phyloP scores from a whole-genome alignment of 2,797 vertebrate species.

The Clarias pachynema region DNA sequence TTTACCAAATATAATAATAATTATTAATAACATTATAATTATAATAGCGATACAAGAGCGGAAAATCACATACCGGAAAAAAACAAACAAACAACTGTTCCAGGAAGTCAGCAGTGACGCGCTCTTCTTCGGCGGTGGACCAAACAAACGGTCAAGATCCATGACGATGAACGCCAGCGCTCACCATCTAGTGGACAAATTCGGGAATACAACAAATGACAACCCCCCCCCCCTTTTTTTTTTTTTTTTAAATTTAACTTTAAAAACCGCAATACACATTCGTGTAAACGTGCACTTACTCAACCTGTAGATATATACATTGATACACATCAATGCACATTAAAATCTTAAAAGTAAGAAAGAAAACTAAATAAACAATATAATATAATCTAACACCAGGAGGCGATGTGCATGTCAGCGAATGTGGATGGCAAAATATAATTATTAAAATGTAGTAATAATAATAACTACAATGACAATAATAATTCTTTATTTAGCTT shows the following conservation, averaged over 20 bases:
- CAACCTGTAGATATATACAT: neutral
- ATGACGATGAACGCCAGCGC: neutral
- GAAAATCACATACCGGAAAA: neutral
- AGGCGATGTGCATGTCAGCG: neutral
- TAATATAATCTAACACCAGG: neutral
- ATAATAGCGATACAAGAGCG: neutral
- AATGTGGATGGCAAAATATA: neutral
- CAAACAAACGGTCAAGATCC: neutral
- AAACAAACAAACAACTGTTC: neutral
- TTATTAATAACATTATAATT: too few relatives aligned
- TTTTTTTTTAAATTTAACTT: neutral
- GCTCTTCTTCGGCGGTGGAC: constrained; percentile 6
- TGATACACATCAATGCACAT: neutral
- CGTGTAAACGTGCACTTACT: neutral
- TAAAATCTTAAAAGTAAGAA: neutral
- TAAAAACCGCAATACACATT: neutral
- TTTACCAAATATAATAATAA: neutral
- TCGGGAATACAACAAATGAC: neutral
- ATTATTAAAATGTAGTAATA: neutral
- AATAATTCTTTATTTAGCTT: neutral
- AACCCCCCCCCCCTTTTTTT: neutral
- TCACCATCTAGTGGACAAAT: neutral
- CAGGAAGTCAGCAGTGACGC: neutral
- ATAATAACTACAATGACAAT: neutral
- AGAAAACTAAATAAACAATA: neutral